A percentile compares a stretch with the other conserved stretches of the same genome.
Evolutionary conservation across 1,140 invertebrate genomes (phyloP).

Genomic region (Temnothorax nylanderi): DNA sequence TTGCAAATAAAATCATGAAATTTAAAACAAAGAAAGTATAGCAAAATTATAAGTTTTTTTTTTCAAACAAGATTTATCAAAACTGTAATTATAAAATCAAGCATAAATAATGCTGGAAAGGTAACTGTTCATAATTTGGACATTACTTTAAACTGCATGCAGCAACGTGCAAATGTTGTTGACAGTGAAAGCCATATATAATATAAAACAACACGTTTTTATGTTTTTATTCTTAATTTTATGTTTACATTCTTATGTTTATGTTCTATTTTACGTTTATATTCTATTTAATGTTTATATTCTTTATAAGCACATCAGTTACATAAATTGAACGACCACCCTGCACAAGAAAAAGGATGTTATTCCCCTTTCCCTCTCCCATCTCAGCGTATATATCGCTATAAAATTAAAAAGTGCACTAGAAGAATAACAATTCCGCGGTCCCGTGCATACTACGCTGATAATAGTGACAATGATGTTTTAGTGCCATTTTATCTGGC

Average conservation of each 20-base stretch:
- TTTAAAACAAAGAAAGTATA: not conserved
- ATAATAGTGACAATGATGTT: slow-evolving; percentile 6
- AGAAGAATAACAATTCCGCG: not conserved
- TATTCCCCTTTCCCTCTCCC: not conserved
- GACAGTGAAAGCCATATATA: not conserved
- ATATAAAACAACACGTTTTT: not conserved
- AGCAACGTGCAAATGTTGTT: not conserved
- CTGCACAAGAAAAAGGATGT: not conserved
- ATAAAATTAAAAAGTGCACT: slow-evolving; percentile 7
- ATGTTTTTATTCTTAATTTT: not conserved
- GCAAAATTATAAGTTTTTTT: not conserved
- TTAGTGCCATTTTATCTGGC: not conserved
- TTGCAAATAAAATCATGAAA: not conserved
- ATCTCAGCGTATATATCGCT: not conserved
- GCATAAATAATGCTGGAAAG: not conserved
- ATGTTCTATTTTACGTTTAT: not conserved
- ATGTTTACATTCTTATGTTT: no score
- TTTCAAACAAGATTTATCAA: not conserved
- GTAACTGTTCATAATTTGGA: not conserved
- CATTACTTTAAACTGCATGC: not conserved
- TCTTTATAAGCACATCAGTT: not conserved
- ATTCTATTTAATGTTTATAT: not conserved
- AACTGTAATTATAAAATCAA: not conserved
- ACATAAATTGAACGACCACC: not conserved
- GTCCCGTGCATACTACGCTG: not conserved